A percentile compares a stretch with the other conserved stretches of the same genome.
phyloP scores from a whole-genome alignment of 2,113 vertebrate species.

The Nothobranchius furzeri region DNA sequence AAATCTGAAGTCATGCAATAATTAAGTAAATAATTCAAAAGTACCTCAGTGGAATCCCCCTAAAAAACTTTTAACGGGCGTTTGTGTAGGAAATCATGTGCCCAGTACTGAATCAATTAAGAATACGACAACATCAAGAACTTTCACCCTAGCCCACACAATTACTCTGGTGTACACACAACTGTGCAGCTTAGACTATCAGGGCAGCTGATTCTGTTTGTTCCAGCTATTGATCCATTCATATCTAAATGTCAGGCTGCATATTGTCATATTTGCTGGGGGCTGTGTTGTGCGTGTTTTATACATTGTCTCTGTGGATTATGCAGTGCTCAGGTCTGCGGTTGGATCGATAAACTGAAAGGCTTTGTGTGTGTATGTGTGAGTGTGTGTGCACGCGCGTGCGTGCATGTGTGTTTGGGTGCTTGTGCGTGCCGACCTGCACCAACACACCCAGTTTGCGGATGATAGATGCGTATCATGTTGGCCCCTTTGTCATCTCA shows the following conservation, averaged over 20 bases:
- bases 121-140: constrained; percentile 18
- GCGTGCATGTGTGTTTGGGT: neutral
- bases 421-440: neutral
- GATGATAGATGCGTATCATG: constrained; percentile 59
- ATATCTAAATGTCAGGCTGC: constrained; percentile 70
- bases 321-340: constrained; percentile 22
- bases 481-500: constrained; percentile 57
- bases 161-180: constrained; percentile 1
- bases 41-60: too few relatives aligned
- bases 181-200: constrained; percentile 41
- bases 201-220: constrained; percentile 58
- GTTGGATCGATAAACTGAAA: constrained; percentile 64
- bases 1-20: too few relatives aligned
- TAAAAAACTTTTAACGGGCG: neutral
- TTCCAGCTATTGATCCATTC: constrained; percentile 63
- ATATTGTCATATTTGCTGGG: constrained; percentile 58
- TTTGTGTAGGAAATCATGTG: constrained; percentile 19
- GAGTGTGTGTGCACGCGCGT: neutral
- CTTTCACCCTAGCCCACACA: neutral
- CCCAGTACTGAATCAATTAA: constrained; percentile 32
- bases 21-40: too few relatives aligned
- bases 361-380: constrained; percentile 12
- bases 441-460: constrained; percentile 5
- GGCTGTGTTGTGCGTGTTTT: constrained; percentile 29
- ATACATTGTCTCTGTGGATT: constrained; percentile 39